These are phyloP conservation scores for Macrotus californicus DNA, from an alignment of 2,113 vertebrate genomes.

Conservation along the genomic window DNA sequence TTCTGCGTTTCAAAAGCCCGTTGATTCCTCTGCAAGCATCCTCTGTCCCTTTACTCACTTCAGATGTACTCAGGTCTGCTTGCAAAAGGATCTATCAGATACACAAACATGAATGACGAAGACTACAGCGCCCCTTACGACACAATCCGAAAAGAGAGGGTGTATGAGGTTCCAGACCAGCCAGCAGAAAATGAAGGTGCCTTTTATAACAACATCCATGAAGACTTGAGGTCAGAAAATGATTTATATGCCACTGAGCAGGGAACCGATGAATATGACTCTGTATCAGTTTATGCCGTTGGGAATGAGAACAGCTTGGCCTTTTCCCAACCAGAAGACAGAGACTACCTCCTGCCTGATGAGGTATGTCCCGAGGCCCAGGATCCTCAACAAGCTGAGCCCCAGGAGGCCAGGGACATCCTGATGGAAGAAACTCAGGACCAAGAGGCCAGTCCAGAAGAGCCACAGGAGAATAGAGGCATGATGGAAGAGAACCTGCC, in stretches of 20 bases:
- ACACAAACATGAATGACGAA: constrained; percentile 76
- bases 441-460: background rate
- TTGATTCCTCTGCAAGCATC: constrained; percentile 55
- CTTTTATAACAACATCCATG: background rate
- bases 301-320: background rate
- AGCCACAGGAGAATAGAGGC: background rate
- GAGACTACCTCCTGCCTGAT: constrained; percentile 29
- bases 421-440: background rate
- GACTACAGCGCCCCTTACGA: constrained; percentile 48
- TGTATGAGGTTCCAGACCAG: constrained; percentile 18
- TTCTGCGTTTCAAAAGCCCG: constrained; percentile 57
- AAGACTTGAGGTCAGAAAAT: constrained; percentile 44
- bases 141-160: background rate
- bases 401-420: background rate
- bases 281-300: constrained; percentile 18
- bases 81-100: constrained; percentile 17
- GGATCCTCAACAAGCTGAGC: background rate
- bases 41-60: background rate
- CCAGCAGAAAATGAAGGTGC: background rate
- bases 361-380: background rate
- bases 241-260: constrained; percentile 37
- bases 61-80: background rate
- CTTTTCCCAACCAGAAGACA: constrained; percentile 55
- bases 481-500: background rate
- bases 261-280: constrained; percentile 49